Percentiles rank a stretch among this genome's conserved stretches.
Conservation (phyloP, 2,888 invertebrate species). For the Apotomis capreana region DNA sequence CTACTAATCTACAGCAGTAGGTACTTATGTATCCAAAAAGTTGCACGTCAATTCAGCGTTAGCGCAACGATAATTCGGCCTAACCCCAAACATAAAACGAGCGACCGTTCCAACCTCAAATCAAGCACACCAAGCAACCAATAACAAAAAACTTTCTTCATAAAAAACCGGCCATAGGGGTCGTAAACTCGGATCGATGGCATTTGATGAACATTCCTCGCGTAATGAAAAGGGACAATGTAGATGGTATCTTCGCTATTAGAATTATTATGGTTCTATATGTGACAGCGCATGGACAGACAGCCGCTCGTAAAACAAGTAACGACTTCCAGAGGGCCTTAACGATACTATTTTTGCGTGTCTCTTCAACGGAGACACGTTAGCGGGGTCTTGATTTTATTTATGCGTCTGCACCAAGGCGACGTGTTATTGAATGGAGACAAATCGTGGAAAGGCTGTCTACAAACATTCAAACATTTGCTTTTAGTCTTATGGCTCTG, state of each 20-base stretch:
- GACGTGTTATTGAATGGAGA: slow-evolving; percentile 2
- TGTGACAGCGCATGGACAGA: slow-evolving; percentile 30
- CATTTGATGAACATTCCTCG: slow-evolving; percentile 38
- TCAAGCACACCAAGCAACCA: not conserved
- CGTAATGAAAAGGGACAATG: slow-evolving; percentile 41
- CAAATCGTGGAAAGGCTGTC: not conserved
- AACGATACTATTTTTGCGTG: slow-evolving; percentile 17
- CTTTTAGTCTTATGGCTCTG: not conserved
- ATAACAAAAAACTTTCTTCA: slow-evolving; percentile 35
- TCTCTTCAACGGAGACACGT: slow-evolving; percentile 4
- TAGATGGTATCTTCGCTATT: slow-evolving; percentile 39
- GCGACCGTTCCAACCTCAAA: slow-evolving; percentile 1
- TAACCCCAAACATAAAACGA: not conserved
- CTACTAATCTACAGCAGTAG: too few species aligned
- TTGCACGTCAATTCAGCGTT: too few species aligned
- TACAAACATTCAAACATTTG: not conserved
- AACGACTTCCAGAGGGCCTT: slow-evolving; percentile 34
- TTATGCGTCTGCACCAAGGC: not conserved
- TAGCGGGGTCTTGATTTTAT: slow-evolving; percentile 7
- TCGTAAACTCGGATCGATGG: slow-evolving; percentile 33
- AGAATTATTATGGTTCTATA: slow-evolving; percentile 36
- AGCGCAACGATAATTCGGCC: too few species aligned
- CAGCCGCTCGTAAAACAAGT: slow-evolving; percentile 39
- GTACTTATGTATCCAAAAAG: too few species aligned
- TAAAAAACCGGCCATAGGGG: slow-evolving; percentile 22